Base-by-base conservation (phyloP, 1,140 invertebrate genomes). In the Lordiphosa collinella region DNA sequence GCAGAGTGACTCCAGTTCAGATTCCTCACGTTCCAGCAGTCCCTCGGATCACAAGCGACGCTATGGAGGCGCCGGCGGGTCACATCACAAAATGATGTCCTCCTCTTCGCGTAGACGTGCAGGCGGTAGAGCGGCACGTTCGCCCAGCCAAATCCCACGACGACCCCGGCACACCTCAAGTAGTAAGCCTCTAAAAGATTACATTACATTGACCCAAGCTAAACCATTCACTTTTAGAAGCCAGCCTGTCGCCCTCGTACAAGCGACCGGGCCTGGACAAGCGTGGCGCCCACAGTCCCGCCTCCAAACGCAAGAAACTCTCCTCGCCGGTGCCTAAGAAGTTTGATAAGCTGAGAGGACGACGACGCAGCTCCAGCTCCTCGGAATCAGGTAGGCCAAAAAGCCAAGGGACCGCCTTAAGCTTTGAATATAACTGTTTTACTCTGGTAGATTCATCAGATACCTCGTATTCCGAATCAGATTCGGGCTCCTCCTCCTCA, bases 401-500 rank as follows among this genome's bases (percentile, higher is more conserved):
- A 13, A 32, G 9, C 1, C 12, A 3, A 3, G 0, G 12, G 14
- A 7, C n/a, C n/a, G n/a, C n/a, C n/a, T n/a, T n/a, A 25, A 18
- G 2, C 32, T 7, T 4, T 2, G 18, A 22, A 22, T 7, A 9
- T 12, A 16, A 8, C 4, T 10, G 32, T n/a, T 16, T 32, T 0
- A 1, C 35, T 16, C 18, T 0, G 32, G 7, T 10, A 79, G 73
- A 78, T 44, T 91, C 91, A 9, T 90, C 91, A n/a, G 90, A 90
- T 47, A 91, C 91, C 1, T 92, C 91, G 1, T 91, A 91, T 69
- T 92, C 90, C 1, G 90, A 89, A 16, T 82, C 76, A 9, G 76
- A 82, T 1, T 76, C 91, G 8, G 90, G 90, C 8, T 91, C 91
- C 0, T 92, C 91, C 3, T 91, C 91, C 55, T 92, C 90, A 9